These are phyloP conservation scores for Balaenoptera acutorostrata DNA, from an alignment of 2,113 vertebrate species.

Conservation along the genomic window DNA sequence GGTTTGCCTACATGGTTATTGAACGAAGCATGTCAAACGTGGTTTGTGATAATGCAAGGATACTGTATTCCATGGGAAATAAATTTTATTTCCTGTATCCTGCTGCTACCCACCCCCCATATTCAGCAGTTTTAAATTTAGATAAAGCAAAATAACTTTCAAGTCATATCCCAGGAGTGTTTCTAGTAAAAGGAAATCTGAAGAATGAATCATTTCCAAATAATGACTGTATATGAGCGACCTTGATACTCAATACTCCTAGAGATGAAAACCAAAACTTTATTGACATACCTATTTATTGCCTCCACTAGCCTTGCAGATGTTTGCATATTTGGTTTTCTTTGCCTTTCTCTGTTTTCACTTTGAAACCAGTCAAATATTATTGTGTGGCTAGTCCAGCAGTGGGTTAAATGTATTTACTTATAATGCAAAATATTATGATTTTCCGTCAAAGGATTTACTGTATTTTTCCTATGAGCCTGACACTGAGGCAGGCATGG, in stretches of 20 bases:
- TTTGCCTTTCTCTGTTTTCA: not conserved
- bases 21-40: not conserved
- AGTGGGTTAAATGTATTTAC: not conserved
- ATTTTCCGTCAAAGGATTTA: not conserved
- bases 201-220: constrained; percentile 32
- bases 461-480: not conserved
- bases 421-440: not conserved
- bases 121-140: constrained; percentile 40
- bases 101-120: not conserved
- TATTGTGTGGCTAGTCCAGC: not conserved
- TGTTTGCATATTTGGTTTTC: not conserved
- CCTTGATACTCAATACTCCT: not conserved
- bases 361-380: not conserved
- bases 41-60: constrained; percentile 19
- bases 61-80: constrained; percentile 1
- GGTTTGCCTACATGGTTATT: not conserved
- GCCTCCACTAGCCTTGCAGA: not conserved
- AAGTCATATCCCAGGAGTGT: constrained; percentile 4
- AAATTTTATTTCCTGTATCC: not conserved
- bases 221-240: not conserved
- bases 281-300: not conserved
- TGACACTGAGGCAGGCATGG: not conserved
- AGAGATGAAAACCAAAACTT: not conserved
- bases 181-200: constrained; percentile 23
- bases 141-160: constrained; percentile 33